Percentiles rank a stretch among this genome's conserved stretches.
Conservation (phyloP, 2,797 vertebrate species). For the Columba guinea region DNA sequence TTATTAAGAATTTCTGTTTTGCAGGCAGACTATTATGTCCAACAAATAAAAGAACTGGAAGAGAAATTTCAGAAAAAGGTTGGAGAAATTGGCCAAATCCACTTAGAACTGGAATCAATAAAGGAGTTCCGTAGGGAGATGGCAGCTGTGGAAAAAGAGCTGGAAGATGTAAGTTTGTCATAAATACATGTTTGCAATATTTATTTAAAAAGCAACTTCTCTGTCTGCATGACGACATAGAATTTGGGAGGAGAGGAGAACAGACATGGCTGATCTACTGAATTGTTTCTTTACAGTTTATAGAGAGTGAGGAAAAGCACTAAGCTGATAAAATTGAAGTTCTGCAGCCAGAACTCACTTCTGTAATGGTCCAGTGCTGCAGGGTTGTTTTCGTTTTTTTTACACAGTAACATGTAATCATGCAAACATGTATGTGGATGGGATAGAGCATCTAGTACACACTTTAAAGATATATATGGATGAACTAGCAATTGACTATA, state of each 20-base stretch:
- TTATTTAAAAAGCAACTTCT: background rate
- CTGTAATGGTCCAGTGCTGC: background rate
- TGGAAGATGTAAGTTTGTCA: constrained; percentile 77
- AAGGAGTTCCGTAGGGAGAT: constrained; percentile 81
- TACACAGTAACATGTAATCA: background rate
- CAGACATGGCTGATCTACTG: background rate
- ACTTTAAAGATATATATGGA: background rate
- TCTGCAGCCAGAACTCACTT: background rate
- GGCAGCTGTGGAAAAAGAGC: constrained; percentile 84
- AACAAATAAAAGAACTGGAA: constrained; percentile 80
- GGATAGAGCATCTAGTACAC: background rate
- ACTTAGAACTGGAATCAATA: constrained; percentile 80
- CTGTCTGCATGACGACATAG: background rate
- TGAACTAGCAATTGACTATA: background rate
- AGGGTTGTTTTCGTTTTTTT: background rate
- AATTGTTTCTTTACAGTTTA: background rate
- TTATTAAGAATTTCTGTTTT: constrained; percentile 13
- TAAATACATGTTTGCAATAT: background rate
- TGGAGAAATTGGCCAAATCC: constrained; percentile 81
- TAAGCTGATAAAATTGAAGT: background rate
- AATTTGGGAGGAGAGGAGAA: background rate
- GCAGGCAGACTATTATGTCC: constrained; percentile 76
- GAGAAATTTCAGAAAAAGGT: constrained; percentile 79
- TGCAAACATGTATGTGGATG: background rate
- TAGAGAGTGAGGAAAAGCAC: background rate